Conservation (phyloP, 2,888 invertebrate species). For the Drosophila recens region DNA sequence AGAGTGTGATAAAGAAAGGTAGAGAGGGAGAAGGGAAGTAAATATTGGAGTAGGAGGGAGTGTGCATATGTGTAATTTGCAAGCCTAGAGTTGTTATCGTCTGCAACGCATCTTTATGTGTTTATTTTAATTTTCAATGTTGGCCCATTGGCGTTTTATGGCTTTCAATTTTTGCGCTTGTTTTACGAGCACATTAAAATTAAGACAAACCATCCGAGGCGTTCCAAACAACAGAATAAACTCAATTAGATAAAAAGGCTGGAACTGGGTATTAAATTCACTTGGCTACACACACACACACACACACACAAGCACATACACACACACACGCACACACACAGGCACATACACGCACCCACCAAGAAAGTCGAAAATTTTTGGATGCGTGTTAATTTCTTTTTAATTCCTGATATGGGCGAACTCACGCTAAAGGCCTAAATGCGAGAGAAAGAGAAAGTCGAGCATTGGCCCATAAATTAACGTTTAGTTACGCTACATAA, state of each 20-base stretch:
- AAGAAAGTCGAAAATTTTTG: constrained; percentile 41
- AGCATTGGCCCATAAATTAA: constrained; percentile 68
- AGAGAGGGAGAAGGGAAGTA: neutral
- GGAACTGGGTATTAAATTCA: constrained; percentile 64
- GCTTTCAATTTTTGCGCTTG: constrained; percentile 75
- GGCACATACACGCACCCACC: constrained; percentile 23
- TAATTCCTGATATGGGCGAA: constrained; percentile 62
- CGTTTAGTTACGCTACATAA: constrained; percentile 79
- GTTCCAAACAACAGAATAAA: constrained; percentile 46
- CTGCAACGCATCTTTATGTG: constrained; percentile 64
- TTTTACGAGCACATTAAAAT: constrained; percentile 79
- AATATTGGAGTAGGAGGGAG: constrained; percentile 6
- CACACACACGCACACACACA: neutral
- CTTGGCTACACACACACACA: constrained; percentile 64
- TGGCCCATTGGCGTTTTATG: constrained; percentile 64
- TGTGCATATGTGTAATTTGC: constrained; percentile 47
- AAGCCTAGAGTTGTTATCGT: constrained; percentile 65
- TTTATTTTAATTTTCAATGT: constrained; percentile 78
- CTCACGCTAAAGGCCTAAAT: constrained; percentile 38
- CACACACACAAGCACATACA: too few relatives aligned
- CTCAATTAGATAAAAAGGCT: constrained; percentile 72
- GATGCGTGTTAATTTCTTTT: constrained; percentile 79
- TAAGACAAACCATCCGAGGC: constrained; percentile 62
- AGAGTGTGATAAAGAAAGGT: neutral
- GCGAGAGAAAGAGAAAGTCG: constrained; percentile 52